These are phyloP conservation scores for Crotalus horridus DNA, from an alignment of 2,113 vertebrate genomes.

Conservation along the genomic window DNA sequence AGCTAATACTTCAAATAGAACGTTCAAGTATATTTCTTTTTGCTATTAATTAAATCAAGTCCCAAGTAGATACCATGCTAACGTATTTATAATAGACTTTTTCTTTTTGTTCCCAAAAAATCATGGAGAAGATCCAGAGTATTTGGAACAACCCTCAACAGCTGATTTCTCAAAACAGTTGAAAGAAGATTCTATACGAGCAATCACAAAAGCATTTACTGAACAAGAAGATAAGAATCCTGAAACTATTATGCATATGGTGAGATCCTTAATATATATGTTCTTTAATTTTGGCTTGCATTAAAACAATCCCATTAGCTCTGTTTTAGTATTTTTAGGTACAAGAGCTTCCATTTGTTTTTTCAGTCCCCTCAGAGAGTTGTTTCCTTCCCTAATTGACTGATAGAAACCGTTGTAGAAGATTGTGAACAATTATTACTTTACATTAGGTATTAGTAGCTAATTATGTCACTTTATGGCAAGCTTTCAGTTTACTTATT, in stretches of 20 bases:
- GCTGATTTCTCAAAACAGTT: conserved; percentile 85
- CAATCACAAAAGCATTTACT: conserved; percentile 84
- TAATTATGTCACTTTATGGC: not conserved
- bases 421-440: not conserved
- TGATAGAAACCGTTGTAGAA: not conserved
- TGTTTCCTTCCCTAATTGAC: not conserved
- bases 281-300: not conserved
- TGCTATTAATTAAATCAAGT: not conserved
- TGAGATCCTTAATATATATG: conserved; percentile 62
- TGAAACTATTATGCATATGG: conserved; percentile 85
- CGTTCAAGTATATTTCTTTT: not conserved
- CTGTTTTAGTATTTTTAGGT: not conserved
- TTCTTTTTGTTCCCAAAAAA: conserved; percentile 48
- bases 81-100: not conserved
- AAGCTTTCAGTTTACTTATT: not conserved
- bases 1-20: not conserved
- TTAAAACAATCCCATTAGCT: not conserved
- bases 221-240: conserved; percentile 86
- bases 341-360: not conserved
- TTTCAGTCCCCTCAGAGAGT: not conserved
- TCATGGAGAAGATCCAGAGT: conserved; percentile 86
- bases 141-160: conserved; percentile 95
- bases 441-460: not conserved
- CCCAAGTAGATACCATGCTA: not conserved
- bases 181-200: conserved; percentile 89